Evolutionary conservation across 2,113 vertebrate species (phyloP).

Genomic region (Leucopsar rothschildi): DNA sequence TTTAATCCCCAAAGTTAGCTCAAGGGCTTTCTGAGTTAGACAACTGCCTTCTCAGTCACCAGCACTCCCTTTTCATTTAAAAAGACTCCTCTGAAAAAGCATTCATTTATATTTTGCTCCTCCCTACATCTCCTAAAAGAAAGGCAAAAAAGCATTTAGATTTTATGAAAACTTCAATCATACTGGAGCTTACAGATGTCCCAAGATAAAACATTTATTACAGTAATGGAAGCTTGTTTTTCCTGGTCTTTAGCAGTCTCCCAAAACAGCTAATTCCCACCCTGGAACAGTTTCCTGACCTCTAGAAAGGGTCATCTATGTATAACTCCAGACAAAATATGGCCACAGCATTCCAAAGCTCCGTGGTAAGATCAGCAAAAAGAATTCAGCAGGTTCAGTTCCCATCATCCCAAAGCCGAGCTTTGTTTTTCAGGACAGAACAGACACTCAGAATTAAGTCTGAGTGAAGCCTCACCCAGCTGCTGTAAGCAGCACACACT

Average conservation of each 20-base stretch:
- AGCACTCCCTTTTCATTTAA: not conserved
- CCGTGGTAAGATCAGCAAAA: not conserved
- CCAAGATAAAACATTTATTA: not conserved
- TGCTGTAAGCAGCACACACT: not conserved
- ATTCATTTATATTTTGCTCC: not conserved
- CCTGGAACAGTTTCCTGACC: slow-evolving; percentile 2
- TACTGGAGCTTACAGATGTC: not conserved
- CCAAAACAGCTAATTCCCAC: not conserved
- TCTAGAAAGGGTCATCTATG: slow-evolving; percentile 17
- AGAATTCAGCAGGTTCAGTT: not conserved
- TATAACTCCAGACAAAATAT: slow-evolving; percentile 34
- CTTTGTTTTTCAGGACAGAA: not conserved
- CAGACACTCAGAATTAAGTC: not conserved
- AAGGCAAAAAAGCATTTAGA: not conserved
- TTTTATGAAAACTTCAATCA: not conserved
- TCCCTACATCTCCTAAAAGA: not conserved
- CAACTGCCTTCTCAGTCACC: not conserved
- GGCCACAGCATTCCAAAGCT: not conserved
- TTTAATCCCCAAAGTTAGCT: not conserved
- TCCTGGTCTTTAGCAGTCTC: not conserved
- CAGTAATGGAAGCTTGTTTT: not conserved
- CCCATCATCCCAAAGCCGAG: not conserved
- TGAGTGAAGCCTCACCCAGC: not conserved
- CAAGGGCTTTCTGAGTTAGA: not conserved
- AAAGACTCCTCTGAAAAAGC: not conserved